These are phyloP conservation scores for Danio kyathit DNA, from an alignment of 2,797 vertebrate species.

Conservation along the genomic window DNA sequence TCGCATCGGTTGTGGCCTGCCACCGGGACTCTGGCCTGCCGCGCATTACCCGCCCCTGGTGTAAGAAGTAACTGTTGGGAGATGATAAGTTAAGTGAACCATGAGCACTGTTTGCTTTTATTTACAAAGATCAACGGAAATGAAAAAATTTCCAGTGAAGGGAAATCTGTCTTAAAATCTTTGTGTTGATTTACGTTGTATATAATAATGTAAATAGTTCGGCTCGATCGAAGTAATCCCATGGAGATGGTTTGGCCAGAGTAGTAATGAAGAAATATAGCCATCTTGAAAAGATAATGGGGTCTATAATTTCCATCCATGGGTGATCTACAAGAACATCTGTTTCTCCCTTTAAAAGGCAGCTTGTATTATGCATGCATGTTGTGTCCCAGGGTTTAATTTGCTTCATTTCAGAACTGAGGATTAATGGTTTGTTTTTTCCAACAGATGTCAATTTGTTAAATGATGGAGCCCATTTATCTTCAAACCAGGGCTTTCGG, in stretches of 20 bases:
- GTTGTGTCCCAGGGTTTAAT: background rate
- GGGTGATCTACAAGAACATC: background rate
- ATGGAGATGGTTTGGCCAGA: background rate
- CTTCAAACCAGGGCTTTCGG: background rate
- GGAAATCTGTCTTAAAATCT: background rate
- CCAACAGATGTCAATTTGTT: conserved; percentile 19
- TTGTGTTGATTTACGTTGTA: conserved; percentile 2
- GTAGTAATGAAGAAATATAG: background rate
- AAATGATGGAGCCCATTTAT: background rate
- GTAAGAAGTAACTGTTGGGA: too few relatives aligned
- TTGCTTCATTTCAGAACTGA: conserved; percentile 10
- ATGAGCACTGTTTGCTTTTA: background rate
- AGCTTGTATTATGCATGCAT: conserved; percentile 22
- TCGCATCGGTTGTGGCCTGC: too few relatives aligned
- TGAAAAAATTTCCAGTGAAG: background rate
- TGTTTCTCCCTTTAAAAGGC: background rate
- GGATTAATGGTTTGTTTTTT: conserved; percentile 21
- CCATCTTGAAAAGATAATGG: conserved; percentile 11
- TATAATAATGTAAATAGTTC: background rate
- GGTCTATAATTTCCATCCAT: background rate
- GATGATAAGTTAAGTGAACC: background rate
- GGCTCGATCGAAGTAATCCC: background rate
- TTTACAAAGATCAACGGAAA: background rate
- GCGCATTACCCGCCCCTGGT: too few relatives aligned
- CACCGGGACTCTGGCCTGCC: too few relatives aligned